Evolutionary conservation across 2,797 vertebrate species (phyloP).

Genomic region (Streptopelia turtur): DNA sequence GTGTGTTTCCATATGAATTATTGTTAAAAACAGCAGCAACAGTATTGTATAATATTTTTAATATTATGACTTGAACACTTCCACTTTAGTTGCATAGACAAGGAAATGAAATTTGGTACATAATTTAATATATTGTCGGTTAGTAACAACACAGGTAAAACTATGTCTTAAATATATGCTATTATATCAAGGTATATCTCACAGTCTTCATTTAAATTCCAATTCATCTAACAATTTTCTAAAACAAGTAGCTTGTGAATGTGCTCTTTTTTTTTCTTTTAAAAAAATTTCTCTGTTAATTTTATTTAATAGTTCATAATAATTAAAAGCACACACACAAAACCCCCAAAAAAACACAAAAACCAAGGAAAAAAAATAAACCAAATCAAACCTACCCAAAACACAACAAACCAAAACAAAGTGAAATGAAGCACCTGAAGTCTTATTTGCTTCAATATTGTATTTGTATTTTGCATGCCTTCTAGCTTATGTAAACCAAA

Average conservation of each 20-base stretch:
- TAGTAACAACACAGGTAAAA: not conserved
- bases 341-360: no score
- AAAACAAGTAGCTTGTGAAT: not conserved
- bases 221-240: not conserved
- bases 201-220: not conserved
- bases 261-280: not conserved
- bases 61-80: not conserved
- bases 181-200: not conserved
- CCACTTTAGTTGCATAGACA: conserved; percentile 1
- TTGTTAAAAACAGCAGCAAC: not conserved
- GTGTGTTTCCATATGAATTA: not conserved
- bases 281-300: not conserved
- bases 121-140: not conserved
- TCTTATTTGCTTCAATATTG: not conserved
- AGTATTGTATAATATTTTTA: not conserved
- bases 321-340: not conserved
- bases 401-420: no score
- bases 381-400: no score
- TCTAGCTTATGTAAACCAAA: not conserved
- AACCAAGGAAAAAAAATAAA: no score
- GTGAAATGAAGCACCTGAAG: not conserved
- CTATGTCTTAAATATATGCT: not conserved
- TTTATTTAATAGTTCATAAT: not conserved
- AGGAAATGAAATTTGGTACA: not conserved
- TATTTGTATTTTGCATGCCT: not conserved